Base-by-base conservation (phyloP, 2,888 invertebrate species). In the Meloe dianella region DNA sequence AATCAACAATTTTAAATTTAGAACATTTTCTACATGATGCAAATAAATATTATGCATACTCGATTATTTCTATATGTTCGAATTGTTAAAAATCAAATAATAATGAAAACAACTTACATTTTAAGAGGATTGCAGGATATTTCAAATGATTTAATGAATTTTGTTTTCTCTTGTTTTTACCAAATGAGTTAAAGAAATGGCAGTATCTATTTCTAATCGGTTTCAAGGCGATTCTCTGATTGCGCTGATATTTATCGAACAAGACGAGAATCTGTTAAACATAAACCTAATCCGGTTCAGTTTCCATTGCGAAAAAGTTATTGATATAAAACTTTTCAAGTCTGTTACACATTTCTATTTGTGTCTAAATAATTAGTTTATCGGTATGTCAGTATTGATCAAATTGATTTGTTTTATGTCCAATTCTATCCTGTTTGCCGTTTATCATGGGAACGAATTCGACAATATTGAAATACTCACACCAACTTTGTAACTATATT, bases 161-260 rank as follows among this genome's bases (percentile, higher is more conserved):
- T 47, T 47, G 8, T 12, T 47, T 47, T 7, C 2, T 41, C 17
- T 41, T 2, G 10, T 41, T 64, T 64, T 64, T 41, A 65, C 27
- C 61, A 57, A 57, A 59, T 66, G 67, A 70, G 78, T 80, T 77
- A 78, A 77, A 78, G 79, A 80, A 80, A 80, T 79, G 80, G 80
- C 80, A 79, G 78, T 80, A 80, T 80, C 80, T 79, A 75, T 77
- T 77, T 75, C 78, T 76, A 79, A 80, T 80, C 80, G 74, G 77
- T 77, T 79, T 75, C 76, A 71, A 75, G 74, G 70, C 71, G 74
- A 68, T n/a, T 71, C 73, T 75, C 73, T 72, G 70, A 77, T 73
- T 74, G 35, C 35, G 74, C 73, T 71, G 79, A 78, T 79, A 76
- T 41, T 73, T 76, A 78, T 78, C 77, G 71, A 17, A 74, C 75